phyloP scores from a whole-genome alignment of 1,140 invertebrate species.

The Sycophaga agraensis region DNA sequence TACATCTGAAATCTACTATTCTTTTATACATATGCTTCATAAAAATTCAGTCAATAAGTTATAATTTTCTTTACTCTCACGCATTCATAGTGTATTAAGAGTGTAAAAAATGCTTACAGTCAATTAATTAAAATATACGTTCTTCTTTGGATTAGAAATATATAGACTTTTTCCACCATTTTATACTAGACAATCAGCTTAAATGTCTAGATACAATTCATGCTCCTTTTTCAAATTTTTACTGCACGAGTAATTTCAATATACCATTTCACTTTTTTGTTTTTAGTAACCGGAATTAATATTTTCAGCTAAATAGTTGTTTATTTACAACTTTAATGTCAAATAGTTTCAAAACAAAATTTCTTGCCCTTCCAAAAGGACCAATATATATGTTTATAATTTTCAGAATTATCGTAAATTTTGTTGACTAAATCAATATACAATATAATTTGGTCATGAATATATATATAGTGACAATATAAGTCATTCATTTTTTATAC shows the following conservation, averaged over 20 bases:
- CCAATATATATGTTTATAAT: not conserved
- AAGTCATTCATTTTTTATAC: constrained; percentile 8
- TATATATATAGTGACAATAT: constrained; percentile 1
- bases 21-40: constrained; percentile 13
- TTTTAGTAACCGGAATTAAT: not conserved
- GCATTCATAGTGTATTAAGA: constrained; percentile 2
- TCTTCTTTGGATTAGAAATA: constrained; percentile 31
- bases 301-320: constrained; percentile 8
- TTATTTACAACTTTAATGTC: constrained; percentile 11
- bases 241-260: too few relatives aligned
- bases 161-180: constrained; percentile 29
- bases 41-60: constrained; percentile 24
- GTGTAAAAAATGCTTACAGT: constrained; percentile 24
- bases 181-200: constrained; percentile 14
- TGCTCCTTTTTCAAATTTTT: not conserved
- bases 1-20: constrained; percentile 10
- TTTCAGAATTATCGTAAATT: constrained; percentile 16
- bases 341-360: constrained; percentile 18
- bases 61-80: constrained; percentile 21
- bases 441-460: constrained; percentile 4
- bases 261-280: not conserved
- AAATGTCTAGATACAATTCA: not conserved
- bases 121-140: constrained; percentile 30
- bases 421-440: constrained; percentile 13
- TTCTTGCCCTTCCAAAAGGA: constrained; percentile 14